Base-by-base conservation (phyloP, 1,140 invertebrate species). In the Bombyx mandarina region DNA sequence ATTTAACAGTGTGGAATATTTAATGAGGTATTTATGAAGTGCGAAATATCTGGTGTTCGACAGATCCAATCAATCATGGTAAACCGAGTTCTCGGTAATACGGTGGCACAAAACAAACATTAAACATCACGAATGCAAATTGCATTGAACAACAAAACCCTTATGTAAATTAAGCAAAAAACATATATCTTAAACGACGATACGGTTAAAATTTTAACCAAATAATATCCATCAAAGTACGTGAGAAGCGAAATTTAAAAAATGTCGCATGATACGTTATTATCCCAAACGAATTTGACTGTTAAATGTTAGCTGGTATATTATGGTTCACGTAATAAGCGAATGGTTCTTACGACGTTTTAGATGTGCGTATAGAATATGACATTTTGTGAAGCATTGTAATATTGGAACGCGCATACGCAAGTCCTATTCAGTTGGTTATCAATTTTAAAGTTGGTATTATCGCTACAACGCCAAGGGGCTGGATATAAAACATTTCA, bases 391-490 rank as follows among this genome's bases (percentile, higher is more conserved):
- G 26, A 35, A 35, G 26, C 26, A 35, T 35, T 35, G 26, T 35
- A 35, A 35, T 2, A 6, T 8, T 8, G 66, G 64, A 65, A 10
- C 43, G 69, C 67, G 73, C 72, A 60, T 70, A 69, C 67, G 73
- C 73, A 75, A 73, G 65, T 35, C 26, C 26, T 35, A 35, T 35
- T 35, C 75, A 48, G 64, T 73, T 71, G 75, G 82, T 86, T 83
- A 85, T 83, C 83, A 86, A 85, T 86, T 85, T 83, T 80, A 76
- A 83, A 82, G 82, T 82, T 71, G 75, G 70, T 64, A 84, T 86
- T 82, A 86, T 81, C 67, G 71, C 49, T 63, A 71, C 78, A 79
- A 82, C 77, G 71, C 68, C 68, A 65, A 70, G 77, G 79, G 83
- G 68, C 50, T 65, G 59, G 59, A 77, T 73, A 86, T 87, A 85